phyloP scores from a whole-genome alignment of 1,140 invertebrate genomes.

The Leptinotarsa defecta region DNA sequence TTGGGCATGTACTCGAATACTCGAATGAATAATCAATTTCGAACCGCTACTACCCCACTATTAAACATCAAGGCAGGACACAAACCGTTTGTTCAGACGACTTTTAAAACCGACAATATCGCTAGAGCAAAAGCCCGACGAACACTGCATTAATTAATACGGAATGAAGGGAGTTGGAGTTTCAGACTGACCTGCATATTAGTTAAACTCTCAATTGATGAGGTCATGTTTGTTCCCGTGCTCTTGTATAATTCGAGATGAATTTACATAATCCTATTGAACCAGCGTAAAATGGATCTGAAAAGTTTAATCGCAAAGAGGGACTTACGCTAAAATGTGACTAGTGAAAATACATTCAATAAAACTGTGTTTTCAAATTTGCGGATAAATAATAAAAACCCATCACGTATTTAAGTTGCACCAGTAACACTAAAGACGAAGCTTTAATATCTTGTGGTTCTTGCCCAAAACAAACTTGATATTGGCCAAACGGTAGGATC shows the following conservation, averaged over 20 bases:
- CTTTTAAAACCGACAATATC: not conserved
- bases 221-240: constrained; percentile 25
- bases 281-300: not conserved
- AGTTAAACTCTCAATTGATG: constrained; percentile 33
- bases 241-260: constrained; percentile 15
- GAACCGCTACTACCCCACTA: not conserved
- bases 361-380: too few species aligned
- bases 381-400: too few species aligned
- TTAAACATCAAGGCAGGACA: not conserved
- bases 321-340: too few species aligned
- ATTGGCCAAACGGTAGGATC: too few species aligned
- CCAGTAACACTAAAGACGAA: too few species aligned
- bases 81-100: not conserved
- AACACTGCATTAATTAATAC: constrained; percentile 27
- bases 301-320: not conserved
- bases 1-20: too few species aligned
- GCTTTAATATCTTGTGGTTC: too few species aligned
- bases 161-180: constrained; percentile 9
- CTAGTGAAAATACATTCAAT: too few species aligned
- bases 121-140: constrained; percentile 11
- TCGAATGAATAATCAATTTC: not conserved
- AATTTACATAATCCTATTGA: constrained; percentile 6
- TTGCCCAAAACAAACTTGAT: too few species aligned
- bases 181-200: constrained; percentile 4
- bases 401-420: too few species aligned